These are phyloP conservation scores for Tachyglossus aculeatus DNA, from an alignment of 2,797 vertebrate species.

Conservation along the genomic window DNA sequence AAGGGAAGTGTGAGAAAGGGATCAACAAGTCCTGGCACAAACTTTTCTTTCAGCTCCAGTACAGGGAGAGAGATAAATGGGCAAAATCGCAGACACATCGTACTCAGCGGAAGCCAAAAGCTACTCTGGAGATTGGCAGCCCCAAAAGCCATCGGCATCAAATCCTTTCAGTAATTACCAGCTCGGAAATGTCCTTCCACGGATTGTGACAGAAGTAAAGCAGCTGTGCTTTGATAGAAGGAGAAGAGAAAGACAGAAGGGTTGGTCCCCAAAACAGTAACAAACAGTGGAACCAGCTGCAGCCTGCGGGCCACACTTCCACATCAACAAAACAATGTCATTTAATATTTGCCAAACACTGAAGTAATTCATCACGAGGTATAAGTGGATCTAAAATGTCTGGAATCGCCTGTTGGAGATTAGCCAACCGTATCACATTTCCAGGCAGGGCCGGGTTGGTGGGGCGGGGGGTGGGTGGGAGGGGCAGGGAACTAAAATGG, in stretches of 20 bases:
- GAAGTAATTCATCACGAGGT: conserved; percentile 72
- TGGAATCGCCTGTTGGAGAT: conserved; percentile 68
- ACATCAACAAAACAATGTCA: conserved; percentile 58
- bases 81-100: conserved; percentile 60
- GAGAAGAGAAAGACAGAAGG: conserved; percentile 51
- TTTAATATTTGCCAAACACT: conserved; percentile 71
- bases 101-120: conserved; percentile 62
- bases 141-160: conserved; percentile 67
- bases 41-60: conserved; percentile 59
- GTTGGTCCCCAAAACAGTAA: conserved; percentile 60
- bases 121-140: conserved; percentile 65
- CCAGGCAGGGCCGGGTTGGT: conserved; percentile 48
- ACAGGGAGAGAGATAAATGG: conserved; percentile 70
- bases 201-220: conserved; percentile 68
- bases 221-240: conserved; percentile 66
- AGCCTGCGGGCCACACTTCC: conserved; percentile 66
- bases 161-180: conserved; percentile 71
- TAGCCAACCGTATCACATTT: conserved; percentile 68
- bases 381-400: conserved; percentile 73
- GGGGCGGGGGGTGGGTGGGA: background rate
- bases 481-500: conserved; percentile 26
- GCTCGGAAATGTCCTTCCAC: conserved; percentile 70
- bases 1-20: conserved; percentile 13
- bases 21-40: conserved; percentile 68
- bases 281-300: conserved; percentile 71